A percentile compares a stretch with the other conserved stretches of the same genome.
Conservation (phyloP, 1,140 invertebrate species). For the Neuroterus valhalla region DNA sequence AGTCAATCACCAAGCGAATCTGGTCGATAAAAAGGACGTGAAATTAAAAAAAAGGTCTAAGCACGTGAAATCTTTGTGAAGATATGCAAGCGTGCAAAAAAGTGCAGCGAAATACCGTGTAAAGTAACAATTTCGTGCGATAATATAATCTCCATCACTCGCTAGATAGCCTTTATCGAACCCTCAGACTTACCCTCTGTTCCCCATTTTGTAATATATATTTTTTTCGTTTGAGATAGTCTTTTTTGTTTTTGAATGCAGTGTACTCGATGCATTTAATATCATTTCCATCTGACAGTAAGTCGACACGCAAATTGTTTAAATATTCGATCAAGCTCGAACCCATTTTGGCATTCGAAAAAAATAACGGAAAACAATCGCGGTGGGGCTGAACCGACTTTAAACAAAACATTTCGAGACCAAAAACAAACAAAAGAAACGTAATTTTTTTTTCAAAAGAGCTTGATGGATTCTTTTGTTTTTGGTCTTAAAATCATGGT, state of each 20-base stretch:
- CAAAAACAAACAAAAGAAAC: no score
- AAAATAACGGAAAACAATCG: no score
- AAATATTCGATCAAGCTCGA: background rate
- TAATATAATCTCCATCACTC: conserved; percentile 29
- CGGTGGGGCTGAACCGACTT: no score
- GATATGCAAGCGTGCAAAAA: conserved; percentile 32
- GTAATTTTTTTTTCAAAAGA: no score
- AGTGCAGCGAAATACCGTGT: conserved; percentile 37
- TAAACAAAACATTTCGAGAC: no score
- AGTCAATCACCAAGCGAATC: background rate
- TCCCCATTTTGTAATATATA: conserved; percentile 43
- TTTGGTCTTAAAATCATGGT: no score
- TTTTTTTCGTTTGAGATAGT: conserved; percentile 11
- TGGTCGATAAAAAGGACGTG: background rate
- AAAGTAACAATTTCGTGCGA: conserved; percentile 47
- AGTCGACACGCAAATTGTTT: background rate
- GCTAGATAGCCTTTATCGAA: conserved; percentile 34
- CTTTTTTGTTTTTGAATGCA: conserved; percentile 15
- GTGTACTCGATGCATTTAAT: conserved; percentile 21
- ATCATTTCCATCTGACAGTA: background rate
- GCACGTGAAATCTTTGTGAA: conserved; percentile 49
- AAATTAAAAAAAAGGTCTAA: conserved; percentile 38
- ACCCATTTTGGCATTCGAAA: background rate
- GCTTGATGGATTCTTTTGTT: no score
- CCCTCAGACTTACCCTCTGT: conserved; percentile 39